Conservation (phyloP, 2,888 invertebrate genomes). For the Epicampocera succincta region DNA sequence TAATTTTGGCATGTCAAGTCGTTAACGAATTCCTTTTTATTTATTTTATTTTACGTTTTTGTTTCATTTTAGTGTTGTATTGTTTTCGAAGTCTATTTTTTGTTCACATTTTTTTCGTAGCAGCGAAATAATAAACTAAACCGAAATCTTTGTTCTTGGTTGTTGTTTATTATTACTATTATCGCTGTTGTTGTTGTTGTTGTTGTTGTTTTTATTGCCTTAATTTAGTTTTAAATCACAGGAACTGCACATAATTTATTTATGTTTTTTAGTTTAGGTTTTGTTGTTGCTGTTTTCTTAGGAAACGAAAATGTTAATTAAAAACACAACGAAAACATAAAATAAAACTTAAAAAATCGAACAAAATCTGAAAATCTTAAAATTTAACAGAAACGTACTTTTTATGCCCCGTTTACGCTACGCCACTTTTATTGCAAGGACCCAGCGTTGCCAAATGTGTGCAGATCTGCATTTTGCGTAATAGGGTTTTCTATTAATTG, state of each 20-base stretch:
- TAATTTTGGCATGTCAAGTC: slow-evolving; percentile 81
- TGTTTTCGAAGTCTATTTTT: slow-evolving; percentile 30
- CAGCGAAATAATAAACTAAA: slow-evolving; percentile 41
- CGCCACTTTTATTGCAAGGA: too few species aligned
- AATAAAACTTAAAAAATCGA: slow-evolving; percentile 9
- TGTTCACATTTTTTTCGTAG: slow-evolving; percentile 39
- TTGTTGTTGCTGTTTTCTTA: slow-evolving; percentile 38
- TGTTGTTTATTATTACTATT: neutral
- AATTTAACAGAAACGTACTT: too few species aligned
- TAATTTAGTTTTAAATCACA: slow-evolving; percentile 59
- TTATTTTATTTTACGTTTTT: slow-evolving; percentile 57
- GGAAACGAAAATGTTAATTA: slow-evolving; percentile 50
- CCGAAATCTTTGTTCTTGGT: slow-evolving; percentile 36
- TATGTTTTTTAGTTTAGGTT: slow-evolving; percentile 14
- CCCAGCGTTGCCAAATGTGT: too few species aligned
- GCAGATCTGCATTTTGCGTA: too few species aligned
- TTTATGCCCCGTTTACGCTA: neutral
- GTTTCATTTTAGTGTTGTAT: slow-evolving; percentile 46
- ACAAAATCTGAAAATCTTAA: neutral
- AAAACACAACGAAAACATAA: slow-evolving; percentile 25
- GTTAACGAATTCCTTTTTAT: slow-evolving; percentile 79
- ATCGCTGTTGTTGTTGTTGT: slow-evolving; percentile 10
- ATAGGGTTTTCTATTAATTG: too few species aligned
- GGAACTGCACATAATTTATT: slow-evolving; percentile 58
- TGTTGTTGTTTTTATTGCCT: slow-evolving; percentile 50